A percentile compares a stretch with the other conserved stretches of the same genome.
These are phyloP conservation scores for Glareola pratincola DNA, from an alignment of 2,113 vertebrate species.

Conservation along the genomic window DNA sequence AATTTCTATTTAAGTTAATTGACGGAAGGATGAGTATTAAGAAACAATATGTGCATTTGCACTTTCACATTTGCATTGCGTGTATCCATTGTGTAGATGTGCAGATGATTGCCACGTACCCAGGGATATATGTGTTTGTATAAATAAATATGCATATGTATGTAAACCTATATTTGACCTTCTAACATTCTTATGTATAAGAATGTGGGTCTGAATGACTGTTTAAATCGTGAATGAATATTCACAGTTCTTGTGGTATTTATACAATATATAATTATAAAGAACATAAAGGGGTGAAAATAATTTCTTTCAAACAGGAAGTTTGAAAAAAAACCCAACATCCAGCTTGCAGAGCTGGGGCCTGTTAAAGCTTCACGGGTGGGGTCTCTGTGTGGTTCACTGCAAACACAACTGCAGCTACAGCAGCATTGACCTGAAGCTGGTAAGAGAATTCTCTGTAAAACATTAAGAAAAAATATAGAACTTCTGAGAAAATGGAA, in stretches of 20 bases:
- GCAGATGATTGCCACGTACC: not conserved
- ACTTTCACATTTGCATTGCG: not conserved
- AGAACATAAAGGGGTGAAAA: not conserved
- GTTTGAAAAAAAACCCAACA: rapidly evolving
- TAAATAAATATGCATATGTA: not conserved
- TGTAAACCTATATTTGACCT: not conserved
- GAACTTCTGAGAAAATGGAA: not conserved
- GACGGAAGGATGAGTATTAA: not conserved
- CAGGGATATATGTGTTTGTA: not conserved
- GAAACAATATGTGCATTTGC: not conserved
- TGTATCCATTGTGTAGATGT: not conserved
- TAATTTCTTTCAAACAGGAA: not conserved
- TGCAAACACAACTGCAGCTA: not conserved
- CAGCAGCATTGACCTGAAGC: not conserved
- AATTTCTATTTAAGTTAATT: not conserved
- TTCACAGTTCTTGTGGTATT: not conserved
- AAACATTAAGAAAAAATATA: not conserved
- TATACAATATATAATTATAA: not conserved
- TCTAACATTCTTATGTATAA: not conserved
- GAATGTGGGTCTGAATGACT: not conserved
- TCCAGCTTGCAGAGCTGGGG: not conserved
- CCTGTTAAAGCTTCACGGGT: not conserved
- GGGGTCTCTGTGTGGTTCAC: not conserved
- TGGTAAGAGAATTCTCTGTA: not conserved
- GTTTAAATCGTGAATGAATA: not conserved